A percentile compares a stretch with the other conserved stretches of the same genome.
These are phyloP conservation scores for Porites lutea DNA, from an alignment of 64 coral and sea anemone species.

Conservation along the genomic window DNA sequence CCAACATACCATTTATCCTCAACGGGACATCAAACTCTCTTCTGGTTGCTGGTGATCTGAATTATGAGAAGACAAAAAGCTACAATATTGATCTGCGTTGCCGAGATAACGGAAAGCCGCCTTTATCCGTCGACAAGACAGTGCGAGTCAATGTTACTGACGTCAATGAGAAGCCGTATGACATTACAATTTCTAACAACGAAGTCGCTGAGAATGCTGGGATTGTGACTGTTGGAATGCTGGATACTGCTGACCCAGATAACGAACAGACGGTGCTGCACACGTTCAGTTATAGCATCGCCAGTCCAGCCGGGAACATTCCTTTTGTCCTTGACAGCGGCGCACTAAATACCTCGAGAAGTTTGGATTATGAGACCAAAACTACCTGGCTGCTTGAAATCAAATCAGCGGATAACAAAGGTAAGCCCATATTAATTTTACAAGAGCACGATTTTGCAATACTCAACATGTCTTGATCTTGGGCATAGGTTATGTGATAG, in stretches of 20 bases:
- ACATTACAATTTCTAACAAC: constrained; percentile 55
- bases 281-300: constrained; percentile 74
- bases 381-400: constrained; percentile 47
- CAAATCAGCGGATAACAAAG: constrained; percentile 80
- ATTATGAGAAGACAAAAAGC: constrained; percentile 35
- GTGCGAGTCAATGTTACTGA: constrained; percentile 41
- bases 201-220: constrained; percentile 69
- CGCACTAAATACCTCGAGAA: constrained; percentile 71
- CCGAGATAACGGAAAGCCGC: constrained; percentile 40
- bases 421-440: constrained; percentile 33
- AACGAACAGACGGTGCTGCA: constrained; percentile 71
- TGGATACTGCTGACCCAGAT: constrained; percentile 83
- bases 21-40: constrained; percentile 40
- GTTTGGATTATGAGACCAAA: constrained; percentile 87
- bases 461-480: not conserved
- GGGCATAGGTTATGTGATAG: too few relatives aligned
- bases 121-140: constrained; percentile 48
- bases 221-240: constrained; percentile 40
- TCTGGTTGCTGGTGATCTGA: constrained; percentile 41
- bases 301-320: not conserved
- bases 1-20: constrained; percentile 48
- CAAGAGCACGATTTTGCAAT: too few relatives aligned
- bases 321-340: constrained; percentile 70
- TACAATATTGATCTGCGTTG: constrained; percentile 54
- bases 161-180: constrained; percentile 55